A percentile compares a stretch with the other conserved stretches of the same genome.
Conservation (phyloP, 1,140 invertebrate species). For the Rhagoletis pomonella region DNA sequence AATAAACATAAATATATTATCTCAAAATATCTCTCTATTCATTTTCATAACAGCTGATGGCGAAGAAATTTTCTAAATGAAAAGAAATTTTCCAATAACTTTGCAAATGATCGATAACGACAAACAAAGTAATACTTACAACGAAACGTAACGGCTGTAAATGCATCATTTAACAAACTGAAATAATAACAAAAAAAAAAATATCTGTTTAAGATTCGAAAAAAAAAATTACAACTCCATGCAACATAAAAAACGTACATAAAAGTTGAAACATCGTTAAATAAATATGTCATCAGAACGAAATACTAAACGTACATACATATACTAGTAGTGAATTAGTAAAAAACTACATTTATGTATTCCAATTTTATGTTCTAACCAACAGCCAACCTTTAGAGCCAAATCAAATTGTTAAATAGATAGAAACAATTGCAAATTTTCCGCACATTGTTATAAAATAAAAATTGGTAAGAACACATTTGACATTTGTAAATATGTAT, state of each 20-base stretch:
- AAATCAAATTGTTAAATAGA: conserved; percentile 41
- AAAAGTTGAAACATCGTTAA: not conserved
- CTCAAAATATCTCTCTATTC: not conserved
- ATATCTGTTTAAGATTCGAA: not conserved
- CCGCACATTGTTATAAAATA: conserved; percentile 9
- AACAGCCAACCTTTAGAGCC: conserved; percentile 39
- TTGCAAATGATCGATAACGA: conserved; percentile 33
- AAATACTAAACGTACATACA: not conserved
- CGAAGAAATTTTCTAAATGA: conserved; percentile 22
- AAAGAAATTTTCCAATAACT: conserved; percentile 6
- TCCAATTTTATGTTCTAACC: conserved; percentile 39
- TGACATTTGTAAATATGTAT: conserved; percentile 44
- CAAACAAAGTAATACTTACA: conserved; percentile 43
- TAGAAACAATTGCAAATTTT: conserved; percentile 12
- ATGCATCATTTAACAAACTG: conserved; percentile 37
- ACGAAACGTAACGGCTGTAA: conserved; percentile 30
- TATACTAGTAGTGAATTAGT: not conserved
- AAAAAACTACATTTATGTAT: conserved; percentile 10
- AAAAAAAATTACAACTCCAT: not conserved
- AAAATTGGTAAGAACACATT: conserved; percentile 33
- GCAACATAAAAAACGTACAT: not conserved
- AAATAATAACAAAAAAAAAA: not conserved
- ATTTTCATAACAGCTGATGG: conserved; percentile 46
- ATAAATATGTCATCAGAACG: not conserved
- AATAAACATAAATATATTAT: not conserved